These are phyloP conservation scores for Leptinotarsa tumamoca DNA, from an alignment of 2,888 invertebrate species.

Conservation along the genomic window DNA sequence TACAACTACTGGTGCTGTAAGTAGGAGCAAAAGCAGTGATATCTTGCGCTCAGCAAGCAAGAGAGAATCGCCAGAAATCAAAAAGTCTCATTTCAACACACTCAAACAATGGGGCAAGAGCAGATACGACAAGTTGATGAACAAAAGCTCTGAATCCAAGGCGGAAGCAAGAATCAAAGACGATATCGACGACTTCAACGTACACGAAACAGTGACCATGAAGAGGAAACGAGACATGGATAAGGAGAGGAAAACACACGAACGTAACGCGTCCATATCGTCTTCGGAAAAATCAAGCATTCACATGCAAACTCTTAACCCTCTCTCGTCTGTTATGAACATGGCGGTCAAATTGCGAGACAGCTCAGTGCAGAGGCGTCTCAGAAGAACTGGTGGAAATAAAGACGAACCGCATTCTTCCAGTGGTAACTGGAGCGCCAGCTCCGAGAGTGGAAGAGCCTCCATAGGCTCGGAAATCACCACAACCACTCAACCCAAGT, in stretches of 20 bases:
- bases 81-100: conserved; percentile 81
- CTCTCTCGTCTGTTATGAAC: conserved; percentile 71
- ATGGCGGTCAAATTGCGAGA: conserved; percentile 81
- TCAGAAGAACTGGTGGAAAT: conserved; percentile 74
- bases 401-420: conserved; percentile 90
- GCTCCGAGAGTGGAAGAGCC: conserved; percentile 88
- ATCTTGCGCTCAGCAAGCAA: conserved; percentile 69
- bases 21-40: conserved; percentile 82
- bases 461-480: conserved; percentile 88
- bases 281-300: conserved; percentile 79
- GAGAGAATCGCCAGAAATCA: conserved; percentile 74
- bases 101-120: conserved; percentile 88
- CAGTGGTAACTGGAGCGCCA: conserved; percentile 95
- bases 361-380: conserved; percentile 78
- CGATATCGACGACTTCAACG: conserved; percentile 72
- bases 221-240: conserved; percentile 70
- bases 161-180: conserved; percentile 64
- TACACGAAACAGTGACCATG: conserved; percentile 77
- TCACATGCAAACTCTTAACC: conserved; percentile 69
- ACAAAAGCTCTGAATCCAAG: conserved; percentile 72
- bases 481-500: conserved; percentile 77
- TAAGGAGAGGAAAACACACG: conserved; percentile 78
- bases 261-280: conserved; percentile 80
- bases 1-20: conserved; percentile 70
- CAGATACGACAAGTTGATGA: conserved; percentile 80